Evolutionary conservation across 2,888 invertebrate species (phyloP).

Genomic region (Drosophila anomelani): DNA sequence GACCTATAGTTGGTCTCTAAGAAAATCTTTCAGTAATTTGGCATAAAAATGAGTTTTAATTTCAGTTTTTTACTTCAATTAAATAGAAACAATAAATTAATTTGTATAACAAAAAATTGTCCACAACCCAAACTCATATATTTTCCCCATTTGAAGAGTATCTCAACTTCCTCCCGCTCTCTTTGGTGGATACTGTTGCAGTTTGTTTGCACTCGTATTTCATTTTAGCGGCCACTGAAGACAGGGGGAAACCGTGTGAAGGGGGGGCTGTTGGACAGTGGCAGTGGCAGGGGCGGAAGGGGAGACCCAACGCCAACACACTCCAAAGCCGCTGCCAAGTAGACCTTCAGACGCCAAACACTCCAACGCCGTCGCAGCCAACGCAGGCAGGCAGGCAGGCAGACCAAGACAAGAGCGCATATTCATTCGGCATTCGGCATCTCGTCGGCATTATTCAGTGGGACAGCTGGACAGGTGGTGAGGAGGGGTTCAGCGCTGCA

Average conservation of each 20-base stretch:
- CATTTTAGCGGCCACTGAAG: constrained; percentile 61
- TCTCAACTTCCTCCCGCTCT: background rate
- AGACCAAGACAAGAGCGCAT: constrained; percentile 54
- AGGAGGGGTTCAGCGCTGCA: constrained; percentile 12
- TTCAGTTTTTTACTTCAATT: background rate
- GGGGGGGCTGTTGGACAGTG: constrained; percentile 7
- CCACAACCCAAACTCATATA: no score
- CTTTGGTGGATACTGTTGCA: constrained; percentile 29
- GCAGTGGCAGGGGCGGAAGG: constrained; percentile 13
- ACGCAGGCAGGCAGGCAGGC: constrained; percentile 7
- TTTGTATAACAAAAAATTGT: background rate
- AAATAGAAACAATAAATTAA: background rate
- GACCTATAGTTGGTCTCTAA: background rate
- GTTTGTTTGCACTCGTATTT: constrained; percentile 78
- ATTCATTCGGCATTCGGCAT: constrained; percentile 41
- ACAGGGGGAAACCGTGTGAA: constrained; percentile 1
- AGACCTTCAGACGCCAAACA: constrained; percentile 80
- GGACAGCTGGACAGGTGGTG: constrained; percentile 53
- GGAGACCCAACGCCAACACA: constrained; percentile 68
- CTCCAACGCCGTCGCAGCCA: constrained; percentile 68
- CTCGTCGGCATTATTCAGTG: constrained; percentile 39
- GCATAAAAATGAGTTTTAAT: background rate
- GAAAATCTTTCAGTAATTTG: background rate
- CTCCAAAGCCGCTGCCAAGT: constrained; percentile 78
- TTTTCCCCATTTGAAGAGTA: constrained; percentile 39